Evolutionary conservation across 2,797 vertebrate genomes (phyloP).

Genomic region (Falco naumanni): DNA sequence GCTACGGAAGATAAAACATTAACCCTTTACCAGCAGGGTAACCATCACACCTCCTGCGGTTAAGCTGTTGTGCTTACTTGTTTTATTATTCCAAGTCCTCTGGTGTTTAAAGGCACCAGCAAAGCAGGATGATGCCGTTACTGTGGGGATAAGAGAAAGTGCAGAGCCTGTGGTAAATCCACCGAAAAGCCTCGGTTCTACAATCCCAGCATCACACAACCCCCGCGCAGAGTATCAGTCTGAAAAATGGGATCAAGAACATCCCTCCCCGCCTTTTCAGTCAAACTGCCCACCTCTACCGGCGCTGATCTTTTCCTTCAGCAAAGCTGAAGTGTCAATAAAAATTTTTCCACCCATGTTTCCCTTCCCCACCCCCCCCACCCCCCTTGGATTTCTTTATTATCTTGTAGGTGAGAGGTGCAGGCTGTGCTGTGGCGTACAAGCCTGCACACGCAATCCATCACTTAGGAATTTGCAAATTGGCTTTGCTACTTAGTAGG

Average conservation of each 20-base stretch:
- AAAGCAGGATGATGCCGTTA: rapidly evolving
- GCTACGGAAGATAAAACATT: not conserved
- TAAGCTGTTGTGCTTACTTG: not conserved
- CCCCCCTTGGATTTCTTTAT: not conserved
- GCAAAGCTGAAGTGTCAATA: not conserved
- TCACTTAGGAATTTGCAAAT: not conserved
- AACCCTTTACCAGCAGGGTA: not conserved
- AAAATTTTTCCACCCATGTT: not conserved
- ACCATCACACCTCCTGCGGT: not conserved
- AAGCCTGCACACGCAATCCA: not conserved
- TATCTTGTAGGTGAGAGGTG: not conserved
- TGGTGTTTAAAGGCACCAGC: not conserved
- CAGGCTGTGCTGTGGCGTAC: not conserved
- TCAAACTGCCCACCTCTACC: not conserved
- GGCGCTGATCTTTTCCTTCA: not conserved
- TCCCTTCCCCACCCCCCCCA: too few species aligned
- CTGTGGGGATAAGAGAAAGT: not conserved
- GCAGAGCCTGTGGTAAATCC: not conserved
- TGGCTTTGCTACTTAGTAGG: not conserved
- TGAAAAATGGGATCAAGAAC: rapidly evolving
- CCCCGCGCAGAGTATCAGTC: not conserved
- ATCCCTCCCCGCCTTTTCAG: not conserved
- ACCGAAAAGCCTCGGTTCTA: not conserved
- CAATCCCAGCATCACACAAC: rapidly evolving
- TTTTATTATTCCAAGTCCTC: not conserved